These are phyloP conservation scores for Strix occidentalis DNA, from an alignment of 2,797 vertebrate genomes.

Conservation along the genomic window DNA sequence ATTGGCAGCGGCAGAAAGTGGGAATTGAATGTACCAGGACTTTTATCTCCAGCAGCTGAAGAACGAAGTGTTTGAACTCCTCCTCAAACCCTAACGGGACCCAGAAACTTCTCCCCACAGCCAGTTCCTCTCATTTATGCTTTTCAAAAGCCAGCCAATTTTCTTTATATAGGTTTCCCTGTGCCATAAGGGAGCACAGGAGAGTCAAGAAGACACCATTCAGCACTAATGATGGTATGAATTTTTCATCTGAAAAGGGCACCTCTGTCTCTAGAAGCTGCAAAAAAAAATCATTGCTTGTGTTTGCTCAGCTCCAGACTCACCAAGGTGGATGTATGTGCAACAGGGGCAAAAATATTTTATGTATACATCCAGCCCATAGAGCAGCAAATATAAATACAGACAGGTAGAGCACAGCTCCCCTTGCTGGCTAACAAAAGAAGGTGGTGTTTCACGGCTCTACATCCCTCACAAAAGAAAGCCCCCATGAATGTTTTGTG, in stretches of 20 bases:
- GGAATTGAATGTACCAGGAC: conserved; percentile 64
- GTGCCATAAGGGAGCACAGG: conserved; percentile 5
- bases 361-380: background rate
- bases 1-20: conserved; percentile 65
- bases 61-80: conserved; percentile 59
- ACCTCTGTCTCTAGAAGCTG: background rate
- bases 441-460: background rate
- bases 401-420: background rate
- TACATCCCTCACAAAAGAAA: background rate
- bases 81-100: background rate
- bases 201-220: conserved; percentile 21
- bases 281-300: background rate
- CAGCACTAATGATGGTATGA: background rate
- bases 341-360: background rate
- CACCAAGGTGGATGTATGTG: background rate
- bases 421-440: background rate
- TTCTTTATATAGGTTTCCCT: conserved; percentile 31
- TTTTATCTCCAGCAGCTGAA: conserved; percentile 74
- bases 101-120: conserved; percentile 20
- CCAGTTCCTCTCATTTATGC: conserved; percentile 66
- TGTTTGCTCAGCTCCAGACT: background rate
- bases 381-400: background rate
- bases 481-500: background rate
- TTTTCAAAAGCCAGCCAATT: conserved; percentile 54
- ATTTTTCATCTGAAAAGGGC: conserved; percentile 5